Conservation (phyloP, 2,888 invertebrate genomes). For the Atrina japonica region DNA sequence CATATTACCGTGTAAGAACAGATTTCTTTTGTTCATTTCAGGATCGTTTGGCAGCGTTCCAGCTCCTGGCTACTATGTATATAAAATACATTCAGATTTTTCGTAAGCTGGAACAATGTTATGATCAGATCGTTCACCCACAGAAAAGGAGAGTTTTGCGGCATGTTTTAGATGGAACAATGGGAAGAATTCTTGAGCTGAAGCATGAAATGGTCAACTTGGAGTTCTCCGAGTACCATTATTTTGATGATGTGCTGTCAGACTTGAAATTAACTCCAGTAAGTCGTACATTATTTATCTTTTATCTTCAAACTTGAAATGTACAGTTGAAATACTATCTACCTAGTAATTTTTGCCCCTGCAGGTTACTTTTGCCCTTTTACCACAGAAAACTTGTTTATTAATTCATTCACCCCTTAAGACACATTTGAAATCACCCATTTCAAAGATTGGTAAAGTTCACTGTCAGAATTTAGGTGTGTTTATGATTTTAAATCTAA, state of each 20-base stretch:
- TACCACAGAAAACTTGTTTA: no score
- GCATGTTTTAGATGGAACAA: conserved; percentile 82
- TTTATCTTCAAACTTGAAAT: no score
- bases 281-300: conserved; percentile 50
- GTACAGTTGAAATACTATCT: no score
- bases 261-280: conserved; percentile 88
- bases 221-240: conserved; percentile 92
- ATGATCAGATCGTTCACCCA: conserved; percentile 95
- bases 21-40: no score
- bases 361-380: no score
- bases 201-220: conserved; percentile 93
- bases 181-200: conserved; percentile 92
- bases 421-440: no score
- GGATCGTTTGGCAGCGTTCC: conserved; percentile 80
- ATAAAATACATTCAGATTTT: conserved; percentile 90
- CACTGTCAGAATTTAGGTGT: no score
- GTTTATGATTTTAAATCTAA: no score
- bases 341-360: no score
- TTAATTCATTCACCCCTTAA: no score
- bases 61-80: conserved; percentile 84
- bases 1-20: no score
- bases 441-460: no score
- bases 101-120: conserved; percentile 88
- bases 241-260: conserved; percentile 90
- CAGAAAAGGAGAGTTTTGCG: conserved; percentile 92